Evolutionary conservation across 1,140 invertebrate species (phyloP), one percentile per base, ranked within the genome.

Genomic region (Tyrophagus putrescentiae): DNA sequence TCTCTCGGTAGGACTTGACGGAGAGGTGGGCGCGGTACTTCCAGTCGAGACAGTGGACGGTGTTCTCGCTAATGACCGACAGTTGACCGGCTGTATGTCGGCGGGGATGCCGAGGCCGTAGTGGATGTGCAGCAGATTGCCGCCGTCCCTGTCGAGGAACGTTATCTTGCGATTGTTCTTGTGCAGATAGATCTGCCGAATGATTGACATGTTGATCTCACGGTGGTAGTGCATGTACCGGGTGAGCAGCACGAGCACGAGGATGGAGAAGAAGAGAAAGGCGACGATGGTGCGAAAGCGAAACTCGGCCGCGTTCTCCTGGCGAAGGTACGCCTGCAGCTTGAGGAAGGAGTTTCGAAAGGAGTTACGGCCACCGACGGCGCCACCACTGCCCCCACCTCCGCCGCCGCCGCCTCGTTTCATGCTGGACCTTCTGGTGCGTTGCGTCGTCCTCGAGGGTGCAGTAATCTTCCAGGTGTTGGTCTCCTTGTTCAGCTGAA

Each of bases 31-130:
- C 65, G 31, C 67, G 25, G 60, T 65, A 65, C 50, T 67, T 64
- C 67, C 67, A 67, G 61, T 67, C 65, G 33, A 63, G 45, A 56
- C 67, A 67, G 16, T 66, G 13, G 4, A 29, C 31, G 36, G 21
- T 23, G 11, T 57, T 48, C 29, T 29, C 6, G 28, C 48, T 23
- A 32, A 61, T 54, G 48, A 21, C 9, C 29, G 50, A 50, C 65
- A 66, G 16, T 64, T 63, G n/a, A 63, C 53, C 13, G 67, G 64
- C n/a, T 56, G 58, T 2, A 66, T 50, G 27, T 67, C 64, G 5
- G 9, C 23, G 23, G 67, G 67, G 21, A 67, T 64, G 32, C 56
- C 62, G 4, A 59, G 13, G 21, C 65, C 67, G 16, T 62, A 53
- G 16, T 61, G 11, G 2, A 61, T 62, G 44, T 63, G 57, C 3